Base-by-base conservation (phyloP, 2,888 invertebrate species). In the Tetropium fuscum region DNA sequence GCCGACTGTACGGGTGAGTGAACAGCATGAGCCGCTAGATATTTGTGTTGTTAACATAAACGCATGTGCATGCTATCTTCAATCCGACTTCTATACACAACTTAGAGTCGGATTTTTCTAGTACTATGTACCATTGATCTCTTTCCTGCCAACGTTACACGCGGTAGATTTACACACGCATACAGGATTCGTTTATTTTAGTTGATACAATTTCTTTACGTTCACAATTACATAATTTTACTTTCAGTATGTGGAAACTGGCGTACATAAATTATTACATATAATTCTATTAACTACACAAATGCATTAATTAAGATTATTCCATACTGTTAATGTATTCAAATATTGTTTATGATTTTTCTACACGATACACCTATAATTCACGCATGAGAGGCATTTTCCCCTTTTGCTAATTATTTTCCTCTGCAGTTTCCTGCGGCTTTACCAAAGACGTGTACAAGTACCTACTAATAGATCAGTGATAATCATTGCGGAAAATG, bases 1-100 rank as follows among this genome's bases (percentile, higher is more conserved):
- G 92, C 88, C 91, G 93, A 83, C 87, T 94, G 83, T 94, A 94
- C 84, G 94, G 94, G 89, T 87, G 82, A 87, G 87, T 87, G 68
- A 58, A 61, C 55, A 34, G 55, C 53, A 62, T 67, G 62, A 45
- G 15, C 55, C 57, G 40, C 40, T 40, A 40, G 38, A 27, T 62
- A 40, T 36, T 36, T 25, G n/a, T n/a, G n/a, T 34, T 13, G 48
- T 43, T 57, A 56, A 60, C 64, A 58, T 65, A 64, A 58, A 30
- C 58, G 66, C 59, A 63, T 65, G 66, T 53, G 69, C 69, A 70
- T 51, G 69, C 20, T 57, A 48, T 54, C 47, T 63, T 58, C 19
- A 55, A 61, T 71, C 72, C 69, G 68, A 70, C 68, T 63, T 68
- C 70, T 74, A 70, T 68, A 73, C 72, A 72, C 60, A 62, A 72